These are phyloP conservation scores for Chironomus striatipennis DNA, from an alignment of 1,140 invertebrate genomes.

Conservation along the genomic window DNA sequence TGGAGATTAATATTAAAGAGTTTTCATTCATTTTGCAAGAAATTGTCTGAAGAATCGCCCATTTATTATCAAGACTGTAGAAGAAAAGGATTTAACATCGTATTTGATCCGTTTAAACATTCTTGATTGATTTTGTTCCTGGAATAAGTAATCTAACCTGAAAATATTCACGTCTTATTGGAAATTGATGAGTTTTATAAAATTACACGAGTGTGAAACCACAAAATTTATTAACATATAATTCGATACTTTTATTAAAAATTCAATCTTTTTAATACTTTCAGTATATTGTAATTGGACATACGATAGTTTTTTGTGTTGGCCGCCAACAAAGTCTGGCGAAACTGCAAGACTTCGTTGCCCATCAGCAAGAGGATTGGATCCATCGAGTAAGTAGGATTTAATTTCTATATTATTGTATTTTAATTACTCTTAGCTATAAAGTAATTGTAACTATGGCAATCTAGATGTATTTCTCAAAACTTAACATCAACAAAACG, in stretches of 20 bases:
- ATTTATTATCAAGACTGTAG: too few relatives aligned
- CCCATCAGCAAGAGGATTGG: conserved; percentile 58
- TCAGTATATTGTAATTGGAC: conserved; percentile 56
- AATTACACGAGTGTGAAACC: not conserved
- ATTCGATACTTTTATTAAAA: not conserved
- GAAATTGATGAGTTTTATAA: too few relatives aligned
- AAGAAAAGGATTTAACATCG: too few relatives aligned
- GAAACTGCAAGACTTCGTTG: conserved; percentile 53
- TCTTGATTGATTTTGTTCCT: too few relatives aligned
- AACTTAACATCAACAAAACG: not conserved
- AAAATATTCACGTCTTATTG: too few relatives aligned
- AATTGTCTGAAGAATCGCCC: too few relatives aligned
- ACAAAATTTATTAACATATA: not conserved
- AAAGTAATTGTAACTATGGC: not conserved
- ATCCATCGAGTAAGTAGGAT: conserved; percentile 65
- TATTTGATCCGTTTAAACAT: too few relatives aligned
- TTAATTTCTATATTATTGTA: conserved; percentile 24
- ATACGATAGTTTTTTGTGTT: conserved; percentile 65
- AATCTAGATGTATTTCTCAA: not conserved
- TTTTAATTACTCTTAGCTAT: conserved; percentile 7
- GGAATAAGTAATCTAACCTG: too few relatives aligned
- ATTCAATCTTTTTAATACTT: conserved; percentile 31
- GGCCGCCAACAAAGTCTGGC: conserved; percentile 61
- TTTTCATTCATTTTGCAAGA: too few relatives aligned
- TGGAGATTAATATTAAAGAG: too few relatives aligned